Percentiles rank a stretch among this genome's conserved stretches.
Conservation (phyloP, 2,113 vertebrate species). For the Jaculus jaculus region DNA sequence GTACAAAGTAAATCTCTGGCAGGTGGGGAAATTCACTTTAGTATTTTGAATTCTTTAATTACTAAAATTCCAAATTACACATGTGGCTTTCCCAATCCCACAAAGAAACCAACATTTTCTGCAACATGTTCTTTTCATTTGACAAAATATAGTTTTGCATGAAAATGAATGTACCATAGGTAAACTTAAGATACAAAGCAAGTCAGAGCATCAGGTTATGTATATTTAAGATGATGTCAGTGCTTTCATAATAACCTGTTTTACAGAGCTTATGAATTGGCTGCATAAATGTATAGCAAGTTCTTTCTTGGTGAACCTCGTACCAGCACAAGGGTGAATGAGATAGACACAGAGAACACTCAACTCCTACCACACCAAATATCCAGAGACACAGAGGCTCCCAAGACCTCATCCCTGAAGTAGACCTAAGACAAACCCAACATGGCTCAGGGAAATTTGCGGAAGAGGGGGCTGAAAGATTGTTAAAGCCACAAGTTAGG, state of each 20-base stretch:
- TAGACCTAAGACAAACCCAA: no score
- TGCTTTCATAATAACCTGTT: not conserved
- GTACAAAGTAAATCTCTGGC: not conserved
- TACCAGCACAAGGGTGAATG: no score
- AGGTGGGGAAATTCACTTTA: not conserved
- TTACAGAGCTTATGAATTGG: not conserved
- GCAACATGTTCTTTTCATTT: not conserved
- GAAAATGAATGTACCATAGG: slow-evolving; percentile 34
- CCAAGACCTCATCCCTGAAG: no score
- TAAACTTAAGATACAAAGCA: slow-evolving; percentile 43
- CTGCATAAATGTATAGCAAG: not conserved
- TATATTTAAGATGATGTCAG: slow-evolving; percentile 1
- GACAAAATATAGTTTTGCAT: slow-evolving; percentile 20
- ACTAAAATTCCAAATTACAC: slow-evolving; percentile 54
- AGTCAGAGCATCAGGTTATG: slow-evolving; percentile 17
- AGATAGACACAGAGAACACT: no score
- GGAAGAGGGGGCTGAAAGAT: no score
- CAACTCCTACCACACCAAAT: no score
- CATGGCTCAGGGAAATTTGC: no score
- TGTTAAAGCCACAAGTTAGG: no score
- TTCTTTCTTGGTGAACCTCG: no score
- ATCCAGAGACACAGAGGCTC: no score
- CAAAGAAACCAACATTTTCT: slow-evolving; percentile 22
- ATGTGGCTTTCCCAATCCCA: not conserved
- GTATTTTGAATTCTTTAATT: slow-evolving; percentile 38